Conservation (phyloP, 2,113 vertebrate genomes). For the Charina bottae region DNA sequence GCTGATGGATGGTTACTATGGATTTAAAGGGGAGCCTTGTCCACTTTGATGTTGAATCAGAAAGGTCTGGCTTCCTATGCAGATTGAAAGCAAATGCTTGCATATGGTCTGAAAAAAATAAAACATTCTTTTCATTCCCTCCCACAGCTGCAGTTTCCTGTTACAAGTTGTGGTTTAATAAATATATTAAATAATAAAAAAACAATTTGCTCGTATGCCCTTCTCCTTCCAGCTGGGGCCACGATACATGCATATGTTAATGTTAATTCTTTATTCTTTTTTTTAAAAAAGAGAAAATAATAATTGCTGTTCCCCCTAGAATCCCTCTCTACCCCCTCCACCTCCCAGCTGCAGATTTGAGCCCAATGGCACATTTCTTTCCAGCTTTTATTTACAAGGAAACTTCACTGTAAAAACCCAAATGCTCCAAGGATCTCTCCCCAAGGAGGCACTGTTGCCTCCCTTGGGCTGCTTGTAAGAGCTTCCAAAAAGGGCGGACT, state of each 20-base stretch:
- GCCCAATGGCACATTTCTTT: constrained; percentile 9
- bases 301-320: constrained; percentile 2
- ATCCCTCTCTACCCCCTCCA: background rate
- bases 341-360: constrained; percentile 47
- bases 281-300: background rate
- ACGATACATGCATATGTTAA: constrained; percentile 53
- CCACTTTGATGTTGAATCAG: constrained; percentile 57
- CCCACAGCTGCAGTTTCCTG: constrained; percentile 52
- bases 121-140: constrained; percentile 35
- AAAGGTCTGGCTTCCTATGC: constrained; percentile 26
- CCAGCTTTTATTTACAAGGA: constrained; percentile 37
- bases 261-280: background rate
- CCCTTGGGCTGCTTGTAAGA: background rate
- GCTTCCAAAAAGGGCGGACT: background rate
- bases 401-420: constrained; percentile 30
- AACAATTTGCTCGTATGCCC: constrained; percentile 54
- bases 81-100: constrained; percentile 40
- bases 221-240: constrained; percentile 58
- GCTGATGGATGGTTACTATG: constrained; percentile 24
- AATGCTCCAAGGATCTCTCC: background rate
- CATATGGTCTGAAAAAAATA: constrained; percentile 45
- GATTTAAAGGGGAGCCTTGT: constrained; percentile 41
- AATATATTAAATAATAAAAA: constrained; percentile 52
- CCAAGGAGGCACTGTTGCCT: background rate
- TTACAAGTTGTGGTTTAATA: constrained; percentile 56